These are phyloP conservation scores for Neodontobutis hainanensis DNA, from an alignment of 2,113 vertebrate genomes.

Conservation along the genomic window DNA sequence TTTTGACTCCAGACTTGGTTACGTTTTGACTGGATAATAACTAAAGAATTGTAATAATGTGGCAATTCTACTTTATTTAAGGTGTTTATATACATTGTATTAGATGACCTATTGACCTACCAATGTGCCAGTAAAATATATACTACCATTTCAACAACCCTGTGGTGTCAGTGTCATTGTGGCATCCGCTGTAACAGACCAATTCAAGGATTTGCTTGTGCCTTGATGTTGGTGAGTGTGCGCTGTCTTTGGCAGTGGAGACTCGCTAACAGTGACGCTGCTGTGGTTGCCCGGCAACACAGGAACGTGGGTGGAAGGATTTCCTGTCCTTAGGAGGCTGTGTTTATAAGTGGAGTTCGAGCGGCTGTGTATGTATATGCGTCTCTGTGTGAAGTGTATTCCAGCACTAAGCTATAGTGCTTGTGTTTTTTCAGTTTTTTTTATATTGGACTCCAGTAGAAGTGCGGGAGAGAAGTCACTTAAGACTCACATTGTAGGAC, in stretches of 20 bases:
- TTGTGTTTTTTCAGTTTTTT: constrained; percentile 1
- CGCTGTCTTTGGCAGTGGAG: constrained; percentile 52
- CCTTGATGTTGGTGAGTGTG: constrained; percentile 37
- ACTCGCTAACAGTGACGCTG: constrained; percentile 72
- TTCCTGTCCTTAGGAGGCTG: constrained; percentile 78
- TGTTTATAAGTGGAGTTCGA: constrained; percentile 60
- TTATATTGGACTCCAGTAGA: constrained; percentile 56
- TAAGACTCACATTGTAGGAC: constrained; percentile 30
- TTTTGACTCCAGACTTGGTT: too few species aligned
- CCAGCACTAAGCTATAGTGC: constrained; percentile 45
- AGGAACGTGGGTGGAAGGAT: constrained; percentile 77
- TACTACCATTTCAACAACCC: too few species aligned
- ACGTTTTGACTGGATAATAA: too few species aligned
- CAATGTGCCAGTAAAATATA: too few species aligned
- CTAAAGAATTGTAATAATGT: too few species aligned
- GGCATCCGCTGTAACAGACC: too few species aligned
- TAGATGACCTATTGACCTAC: too few species aligned
- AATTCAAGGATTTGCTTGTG: not conserved
- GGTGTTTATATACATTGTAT: too few species aligned
- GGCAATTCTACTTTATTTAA: too few species aligned
- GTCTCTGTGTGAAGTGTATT: constrained; percentile 30
- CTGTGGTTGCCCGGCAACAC: constrained; percentile 70
- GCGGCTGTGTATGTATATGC: constrained; percentile 5
- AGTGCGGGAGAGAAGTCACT: constrained; percentile 55
- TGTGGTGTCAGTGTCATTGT: too few species aligned